Base-by-base conservation (phyloP, 1,140 invertebrate genomes). In the Galleria mellonella region DNA sequence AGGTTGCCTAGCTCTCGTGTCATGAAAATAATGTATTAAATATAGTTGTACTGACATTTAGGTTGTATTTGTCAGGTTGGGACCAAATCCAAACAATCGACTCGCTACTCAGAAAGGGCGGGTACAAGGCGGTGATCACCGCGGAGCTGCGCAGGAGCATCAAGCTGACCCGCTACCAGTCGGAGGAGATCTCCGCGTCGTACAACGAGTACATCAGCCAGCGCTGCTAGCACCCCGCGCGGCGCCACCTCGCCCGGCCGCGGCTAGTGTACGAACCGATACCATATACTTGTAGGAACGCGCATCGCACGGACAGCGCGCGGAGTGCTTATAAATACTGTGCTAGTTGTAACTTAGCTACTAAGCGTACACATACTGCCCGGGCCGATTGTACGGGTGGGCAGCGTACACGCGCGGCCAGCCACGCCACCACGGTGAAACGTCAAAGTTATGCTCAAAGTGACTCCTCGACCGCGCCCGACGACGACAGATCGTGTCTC, bases 41-140 rank as follows among this genome's bases (percentile, higher is more conserved):
- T n/a, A n/a, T n/a, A n/a, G n/a, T n/a, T n/a, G n/a, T n/a, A n/a
- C n/a, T n/a, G n/a, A n/a, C n/a, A n/a, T n/a, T n/a, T n/a, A n/a
- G n/a, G n/a, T n/a, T n/a, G n/a, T n/a, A n/a, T n/a, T n/a, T 37
- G 88, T 17, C 75, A 96, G 96, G 96, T 62, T 98, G 97, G 97
- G 94, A 98, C 89, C 96, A 96, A 79, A 91, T 97, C 47, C 96
- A 99, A 84, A 99, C 98, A 8, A 98, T 99, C 68, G 98, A 99
- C 83, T 98, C 97, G 4, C 87, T 99, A 15, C 89, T 99, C 9
- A 91, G 97, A 41, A 99, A 99, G 86, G 98, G 97, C 48, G 98
- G 98, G 14, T 99, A 94, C 83, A 97, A 97, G 69, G 96, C 96
- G 23, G 76, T 90, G 4, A 97, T 99, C 11, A 97, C 95, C 15